Evolutionary conservation across 2,113 vertebrate species (phyloP), one percentile per base, ranked within the genome.

Genomic region (Engystomops pustulosus): DNA sequence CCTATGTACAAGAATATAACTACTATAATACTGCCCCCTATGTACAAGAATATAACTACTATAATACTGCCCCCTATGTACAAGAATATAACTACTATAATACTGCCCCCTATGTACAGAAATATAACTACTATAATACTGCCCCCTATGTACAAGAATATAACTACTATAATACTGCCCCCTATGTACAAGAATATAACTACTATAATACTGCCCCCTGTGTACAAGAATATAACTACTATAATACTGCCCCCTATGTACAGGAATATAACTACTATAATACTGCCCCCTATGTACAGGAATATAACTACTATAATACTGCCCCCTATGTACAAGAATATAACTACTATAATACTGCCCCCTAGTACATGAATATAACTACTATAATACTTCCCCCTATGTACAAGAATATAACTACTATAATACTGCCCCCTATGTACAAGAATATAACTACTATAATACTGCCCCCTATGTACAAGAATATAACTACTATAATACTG

Each of bases 401-500:
- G 25, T 60, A 60, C 55, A 60, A 60, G 55, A 60, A 60, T 60
- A 60, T 60, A 60, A 60, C 55, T 60, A 60, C 55, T 60, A 60
- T 27, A 60, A 27, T 27, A 27, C 55, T 60, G 10, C 55, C 14
- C n/a, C 55, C 53, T 58, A 58, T 58, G 53, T 58, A 58, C n/a
- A 58, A 58, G 53, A 58, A 58, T 58, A 58, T 58, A 58, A 58
- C 20, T 58, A 58, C 20, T 49, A 58, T 25, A 58, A 25, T 58
- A 58, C 53, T 58, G n/a, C 53, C 11, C n/a, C n/a, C n/a, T 58
- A 58, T 23, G 9, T 58, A 58, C n/a, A 58, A 58, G 53, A 58
- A 58, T 58, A 58, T 58, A 58, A 53, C 8, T 58, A 58, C 53
- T 58, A 25, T 58, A 58, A 58, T 25, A 58, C 20, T 58, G 53